Evolutionary conservation across 1,140 invertebrate species (phyloP).

Genomic region (Drosophila sp.): DNA sequence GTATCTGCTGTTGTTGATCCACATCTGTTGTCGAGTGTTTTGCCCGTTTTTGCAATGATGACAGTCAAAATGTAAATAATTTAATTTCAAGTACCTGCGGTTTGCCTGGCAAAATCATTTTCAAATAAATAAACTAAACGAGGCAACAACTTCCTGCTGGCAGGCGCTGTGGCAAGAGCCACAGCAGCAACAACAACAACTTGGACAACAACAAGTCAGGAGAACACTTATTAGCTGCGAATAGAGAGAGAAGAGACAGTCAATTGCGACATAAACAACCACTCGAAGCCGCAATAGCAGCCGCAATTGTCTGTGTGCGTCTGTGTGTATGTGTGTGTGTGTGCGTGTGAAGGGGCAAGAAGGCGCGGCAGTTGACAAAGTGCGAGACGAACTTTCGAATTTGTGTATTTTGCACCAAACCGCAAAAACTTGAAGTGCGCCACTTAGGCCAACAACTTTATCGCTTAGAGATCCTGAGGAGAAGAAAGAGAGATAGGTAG

Average conservation of each 20-base stretch:
- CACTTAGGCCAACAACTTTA: conserved; percentile 76
- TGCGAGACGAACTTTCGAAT: conserved; percentile 68
- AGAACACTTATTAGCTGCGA: conserved; percentile 64
- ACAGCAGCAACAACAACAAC: conserved; percentile 27
- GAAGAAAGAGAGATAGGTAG: background rate
- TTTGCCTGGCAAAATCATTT: conserved; percentile 61
- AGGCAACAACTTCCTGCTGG: conserved; percentile 38
- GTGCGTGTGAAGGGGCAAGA: background rate
- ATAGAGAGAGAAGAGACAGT: conserved; percentile 57
- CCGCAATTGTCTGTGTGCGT: conserved; percentile 1
- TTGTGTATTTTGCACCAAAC: conserved; percentile 63
- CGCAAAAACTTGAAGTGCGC: conserved; percentile 55
- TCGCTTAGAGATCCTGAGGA: conserved; percentile 50
- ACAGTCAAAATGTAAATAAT: conserved; percentile 69
- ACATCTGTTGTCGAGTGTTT: conserved; percentile 45
- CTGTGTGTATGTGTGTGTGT: conserved; percentile 8
- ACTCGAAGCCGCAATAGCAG: conserved; percentile 45
- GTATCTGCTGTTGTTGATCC: background rate
- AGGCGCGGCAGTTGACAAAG: conserved; percentile 69
- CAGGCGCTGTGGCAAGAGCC: conserved; percentile 38
- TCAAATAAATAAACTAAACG: conserved; percentile 75
- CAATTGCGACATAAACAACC: conserved; percentile 76
- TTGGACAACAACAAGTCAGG: background rate
- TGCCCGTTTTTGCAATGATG: conserved; percentile 26
- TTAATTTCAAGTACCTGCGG: conserved; percentile 72